Base-by-base conservation (phyloP, 2,113 vertebrate genomes). In the Ibidorhyncha struthersii region DNA sequence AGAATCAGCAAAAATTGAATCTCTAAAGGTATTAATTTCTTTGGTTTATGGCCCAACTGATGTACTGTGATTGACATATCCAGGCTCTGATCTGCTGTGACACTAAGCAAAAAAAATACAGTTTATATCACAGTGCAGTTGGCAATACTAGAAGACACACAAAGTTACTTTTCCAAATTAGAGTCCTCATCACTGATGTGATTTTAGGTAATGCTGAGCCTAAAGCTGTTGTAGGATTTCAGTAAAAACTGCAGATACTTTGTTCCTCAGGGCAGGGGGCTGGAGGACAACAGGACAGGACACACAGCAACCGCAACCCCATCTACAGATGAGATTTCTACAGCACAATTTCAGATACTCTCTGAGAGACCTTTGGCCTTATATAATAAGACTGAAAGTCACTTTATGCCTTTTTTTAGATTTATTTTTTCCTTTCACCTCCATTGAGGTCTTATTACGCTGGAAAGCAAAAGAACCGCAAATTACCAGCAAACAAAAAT, bases 401-500 rank as follows among this genome's bases (percentile, higher is more conserved):
- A 65, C 36, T 76, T 32, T 0, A 1, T 38, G 25, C 9, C n/a
- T 59, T 59, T 43, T 43, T 67, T n/a, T 67, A 36, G 4, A 9
- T 50, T 62, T 91, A 6, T 62, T 56, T 86, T 65, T 53, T 19
- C 18, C 18, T 62, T 73, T 84, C 23, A 43, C 49, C 26, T 67
- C 79, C 47, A 40, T 9, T 52, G 56, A 74, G 43, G 12, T 74
- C 38, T 84, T 78, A 50, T 34, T 92, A 78, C 69, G 45, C 56
- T 72, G 17, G 66, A 87, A 86, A 79, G 65, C 23, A 40, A 40
- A 56, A 71, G 32, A 59, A 61, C 18, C 38, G 50, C 15, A 72
- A 67, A 71, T 67, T 71, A 74, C 22, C 9, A 2, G 22, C 30
- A 84, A 94, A 91, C 22, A 89, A 82, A 83, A 94, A 89, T 65